Percentiles rank a stretch among this genome's conserved stretches.
Conservation (phyloP, 1,140 invertebrate species). For the Vollenhovia emeryi region DNA sequence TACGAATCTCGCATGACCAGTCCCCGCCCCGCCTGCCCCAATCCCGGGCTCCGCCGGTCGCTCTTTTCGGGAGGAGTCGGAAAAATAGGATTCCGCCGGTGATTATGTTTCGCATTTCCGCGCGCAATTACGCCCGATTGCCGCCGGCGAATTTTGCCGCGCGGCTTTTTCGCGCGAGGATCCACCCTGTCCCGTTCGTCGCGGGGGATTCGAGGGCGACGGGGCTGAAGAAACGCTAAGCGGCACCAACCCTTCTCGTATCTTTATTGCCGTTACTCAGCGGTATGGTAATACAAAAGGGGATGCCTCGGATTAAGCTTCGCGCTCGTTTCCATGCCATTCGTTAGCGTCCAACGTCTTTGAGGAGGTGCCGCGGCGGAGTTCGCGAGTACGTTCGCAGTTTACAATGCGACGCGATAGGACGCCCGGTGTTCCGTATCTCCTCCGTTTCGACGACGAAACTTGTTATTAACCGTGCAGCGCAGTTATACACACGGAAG, state of each 20-base stretch:
- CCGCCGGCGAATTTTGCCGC: background rate
- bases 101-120: slow-evolving; percentile 53
- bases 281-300: slow-evolving; percentile 9
- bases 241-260: background rate
- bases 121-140: slow-evolving; percentile 37
- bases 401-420: slow-evolving; percentile 26
- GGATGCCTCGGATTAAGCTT: slow-evolving; percentile 15
- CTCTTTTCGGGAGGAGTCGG: background rate
- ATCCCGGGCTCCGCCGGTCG: background rate
- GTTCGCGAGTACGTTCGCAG: slow-evolving; percentile 28
- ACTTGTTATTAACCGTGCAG: slow-evolving; percentile 37
- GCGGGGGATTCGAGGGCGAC: background rate
- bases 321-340: slow-evolving; percentile 34
- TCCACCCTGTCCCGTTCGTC: background rate
- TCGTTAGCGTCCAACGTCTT: slow-evolving; percentile 41
- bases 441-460: slow-evolving; percentile 27
- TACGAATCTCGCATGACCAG: slow-evolving; percentile 65
- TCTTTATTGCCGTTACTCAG: slow-evolving; percentile 37
- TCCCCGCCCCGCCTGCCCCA: background rate
- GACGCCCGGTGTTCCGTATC: slow-evolving; percentile 3
- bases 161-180: slow-evolving; percentile 12
- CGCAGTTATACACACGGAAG: slow-evolving; percentile 7
- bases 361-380: slow-evolving; percentile 15
- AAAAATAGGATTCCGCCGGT: slow-evolving; percentile 61
- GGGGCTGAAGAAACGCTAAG: background rate